Evolutionary conservation across 2,797 vertebrate genomes (phyloP).

Genomic region (Danio albolineatus): DNA sequence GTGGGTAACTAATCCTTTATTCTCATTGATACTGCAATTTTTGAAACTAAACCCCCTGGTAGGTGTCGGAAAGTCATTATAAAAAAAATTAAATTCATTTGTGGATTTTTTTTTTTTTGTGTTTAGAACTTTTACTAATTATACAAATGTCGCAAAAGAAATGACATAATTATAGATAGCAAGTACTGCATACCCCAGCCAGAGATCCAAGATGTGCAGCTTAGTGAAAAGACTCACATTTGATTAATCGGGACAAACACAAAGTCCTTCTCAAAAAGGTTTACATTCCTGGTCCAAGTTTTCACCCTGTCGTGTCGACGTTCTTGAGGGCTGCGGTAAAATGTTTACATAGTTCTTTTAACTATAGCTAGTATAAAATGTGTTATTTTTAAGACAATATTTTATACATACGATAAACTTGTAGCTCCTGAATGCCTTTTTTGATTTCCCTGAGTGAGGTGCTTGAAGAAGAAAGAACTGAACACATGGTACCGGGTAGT

Average conservation of each 20-base stretch:
- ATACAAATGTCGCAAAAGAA: background rate
- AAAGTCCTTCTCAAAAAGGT: conserved; percentile 90
- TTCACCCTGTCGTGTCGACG: conserved; percentile 85
- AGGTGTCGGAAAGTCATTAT: too few species aligned
- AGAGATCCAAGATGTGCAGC: background rate
- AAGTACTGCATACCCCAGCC: too few species aligned
- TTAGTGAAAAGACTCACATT: conserved; percentile 77
- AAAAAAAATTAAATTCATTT: too few species aligned
- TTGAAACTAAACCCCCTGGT: too few species aligned
- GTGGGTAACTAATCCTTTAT: too few species aligned
- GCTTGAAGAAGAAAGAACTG: conserved; percentile 90
- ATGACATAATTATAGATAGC: too few species aligned
- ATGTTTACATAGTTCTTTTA: background rate
- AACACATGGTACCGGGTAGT: conserved; percentile 86
- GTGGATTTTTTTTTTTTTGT: too few species aligned
- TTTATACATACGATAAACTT: conserved; percentile 81
- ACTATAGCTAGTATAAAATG: background rate
- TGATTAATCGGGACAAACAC: conserved; percentile 91
- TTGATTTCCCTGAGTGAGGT: conserved; percentile 86
- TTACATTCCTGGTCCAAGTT: conserved; percentile 88
- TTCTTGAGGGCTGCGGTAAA: conserved; percentile 78
- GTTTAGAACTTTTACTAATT: too few species aligned
- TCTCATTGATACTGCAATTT: too few species aligned
- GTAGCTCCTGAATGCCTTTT: conserved; percentile 76
- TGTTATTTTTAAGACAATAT: background rate